Base-by-base conservation (phyloP, 2,113 vertebrate species). In the Turnix velox region DNA sequence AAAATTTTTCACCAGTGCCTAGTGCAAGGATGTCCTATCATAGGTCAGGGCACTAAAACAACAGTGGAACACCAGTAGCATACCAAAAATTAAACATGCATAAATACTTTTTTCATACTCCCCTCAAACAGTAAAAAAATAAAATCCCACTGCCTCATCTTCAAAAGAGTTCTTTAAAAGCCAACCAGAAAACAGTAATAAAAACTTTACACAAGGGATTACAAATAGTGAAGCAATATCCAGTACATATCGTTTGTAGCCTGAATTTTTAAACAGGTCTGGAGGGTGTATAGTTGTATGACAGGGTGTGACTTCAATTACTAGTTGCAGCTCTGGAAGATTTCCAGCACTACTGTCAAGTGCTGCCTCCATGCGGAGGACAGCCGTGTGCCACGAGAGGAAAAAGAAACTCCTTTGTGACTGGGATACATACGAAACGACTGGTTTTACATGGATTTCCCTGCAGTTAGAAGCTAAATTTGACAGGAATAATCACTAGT, bases 251-350 rank as follows among this genome's bases (percentile, higher is more conserved):
- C 19, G 22, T 33, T 84, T 95, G 2, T 14, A 87, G 62, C 46
- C 52, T 74, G 51, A 62, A 68, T 87, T 80, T 94, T 89, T 83
- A 85, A 79, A 67, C n/a, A 83, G 51, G 57, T 66, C 92, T 71
- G 39, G 45, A 92, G 72, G 93, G 87, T 39, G 52, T 48, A 73
- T 11, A 83, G 30, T 80, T 92, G 84, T 79, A 51, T 82, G 66
- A 67, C n/a, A 87, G 43, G 82, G 90, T 46, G 55, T 91, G 90
- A 83, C 87, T 93, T 82, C 45, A 87, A 86, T 88, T 87, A 81
- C 24, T 40, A 67, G 43, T 7, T 90, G 72, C 58, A 88, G 51
- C 24, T 87, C n/a, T 94, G 92, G 86, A 92, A 93, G n/a, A 33
- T 69, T 71, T 87, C 90, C 94, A 95, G 79, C 37, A 51, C 18